Base-by-base conservation (phyloP, 1,140 invertebrate genomes). In the Pseudobourletiella spinata region DNA sequence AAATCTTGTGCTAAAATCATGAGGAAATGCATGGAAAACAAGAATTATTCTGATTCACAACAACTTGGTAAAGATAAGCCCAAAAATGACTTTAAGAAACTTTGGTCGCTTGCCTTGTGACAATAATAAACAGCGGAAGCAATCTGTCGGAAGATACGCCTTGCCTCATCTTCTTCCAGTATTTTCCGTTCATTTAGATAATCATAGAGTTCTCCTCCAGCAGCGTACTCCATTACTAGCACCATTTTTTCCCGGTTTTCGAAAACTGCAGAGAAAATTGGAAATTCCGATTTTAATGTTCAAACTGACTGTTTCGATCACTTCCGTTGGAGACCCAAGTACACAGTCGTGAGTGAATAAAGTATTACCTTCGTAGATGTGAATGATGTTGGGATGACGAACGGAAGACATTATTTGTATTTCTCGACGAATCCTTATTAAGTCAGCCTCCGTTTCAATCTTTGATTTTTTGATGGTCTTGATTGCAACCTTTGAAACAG, bases 381-480 rank as follows among this genome's bases (percentile, higher is more conserved):
- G 93, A 76, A 98, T 95, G 74, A 99, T 98, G 74, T 98, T 95
- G 4, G 94, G 95, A 83, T 99, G 96, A 72, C 91, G 86, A 18
- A 98, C 90, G 51, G 91, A 95, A 57, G 92, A 94, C 95, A 98
- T 98, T 71, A 99, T 98, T 76, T 97, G 91, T 73, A 99, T 97
- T 77, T 99, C 95, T 67, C 95, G 79, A 68, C 93, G 79, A 74
- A 99, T 97, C 72, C 95, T 82, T 56, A 95, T 84, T 57, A 98
- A 79, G 81, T 99, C 95, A 22, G 94, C 91, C 72, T 98, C 94
- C 35, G 91, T 95, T 77, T 96, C 92, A 71, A 99, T 98, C 82
- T 98, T 98, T 72, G 90, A 93, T 79, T 99, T 98, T 77, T 96
- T 97, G 59, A 99, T 98, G 14, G 95, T 96, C 79, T 99, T 99